These are phyloP conservation scores for Bothrops jararaca DNA, from an alignment of 2,113 vertebrate genomes.

Conservation along the genomic window DNA sequence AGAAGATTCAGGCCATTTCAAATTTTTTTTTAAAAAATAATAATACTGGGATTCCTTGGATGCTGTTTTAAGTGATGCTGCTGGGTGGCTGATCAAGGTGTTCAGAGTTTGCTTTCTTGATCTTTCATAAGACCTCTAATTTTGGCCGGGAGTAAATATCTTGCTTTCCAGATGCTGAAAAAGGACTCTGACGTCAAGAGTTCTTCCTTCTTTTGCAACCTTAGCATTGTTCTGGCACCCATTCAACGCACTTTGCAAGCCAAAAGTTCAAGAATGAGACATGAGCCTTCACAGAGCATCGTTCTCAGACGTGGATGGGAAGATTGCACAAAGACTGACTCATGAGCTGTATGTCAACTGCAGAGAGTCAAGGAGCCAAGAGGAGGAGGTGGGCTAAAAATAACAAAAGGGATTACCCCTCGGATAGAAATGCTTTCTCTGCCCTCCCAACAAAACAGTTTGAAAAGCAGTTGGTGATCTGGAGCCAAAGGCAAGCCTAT, in stretches of 20 bases:
- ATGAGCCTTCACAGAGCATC: neutral
- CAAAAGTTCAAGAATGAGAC: neutral
- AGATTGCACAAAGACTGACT: neutral
- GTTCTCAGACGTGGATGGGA: neutral
- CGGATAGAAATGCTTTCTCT: neutral
- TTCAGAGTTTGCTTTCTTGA: neutral
- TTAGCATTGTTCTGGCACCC: neutral
- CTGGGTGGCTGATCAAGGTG: neutral
- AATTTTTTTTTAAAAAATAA: neutral
- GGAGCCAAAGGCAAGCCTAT: neutral
- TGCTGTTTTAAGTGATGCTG: neutral
- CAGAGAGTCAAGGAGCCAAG: slow-evolving; percentile 1
- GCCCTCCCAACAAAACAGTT: neutral
- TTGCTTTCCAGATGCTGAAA: neutral
- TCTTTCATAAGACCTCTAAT: neutral
- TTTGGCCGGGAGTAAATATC: neutral
- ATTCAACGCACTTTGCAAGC: neutral
- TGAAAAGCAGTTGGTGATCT: neutral
- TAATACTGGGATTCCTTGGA: neutral
- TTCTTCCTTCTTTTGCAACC: neutral
- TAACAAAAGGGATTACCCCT: slow-evolving; percentile 27
- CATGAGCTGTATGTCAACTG: neutral
- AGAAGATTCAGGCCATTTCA: neutral
- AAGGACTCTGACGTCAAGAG: neutral
- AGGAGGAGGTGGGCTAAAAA: slow-evolving; percentile 36